Evolutionary conservation across 2,113 vertebrate species (phyloP), one percentile per base, ranked within the genome.

Genomic region (Neolamprologus hecqui): DNA sequence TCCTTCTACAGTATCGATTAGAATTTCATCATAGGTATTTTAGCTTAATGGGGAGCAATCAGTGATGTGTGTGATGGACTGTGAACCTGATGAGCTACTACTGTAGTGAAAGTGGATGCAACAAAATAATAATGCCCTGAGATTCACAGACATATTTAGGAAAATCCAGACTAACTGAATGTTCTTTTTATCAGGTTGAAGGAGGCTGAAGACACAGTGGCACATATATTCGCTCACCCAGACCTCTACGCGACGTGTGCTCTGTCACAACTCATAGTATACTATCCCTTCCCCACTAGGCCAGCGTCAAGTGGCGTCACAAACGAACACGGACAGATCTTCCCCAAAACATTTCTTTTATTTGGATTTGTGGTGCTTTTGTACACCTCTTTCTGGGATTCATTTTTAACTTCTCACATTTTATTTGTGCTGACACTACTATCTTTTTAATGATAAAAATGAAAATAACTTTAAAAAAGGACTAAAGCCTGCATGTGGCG

Each of bases 81-180:
- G 5, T 45, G 68, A 73, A 26, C 7, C 0, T 45, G 65, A 73
- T 6, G 8, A 45, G 0, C 0, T 73, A 15, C 37, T 45, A 10
- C 2, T 28, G 7, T 58, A 58, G 57, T 60, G 57, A 31, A 31
- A 60, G 57, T 60, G 57, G 15, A 63, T 63, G 58, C 12, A 63
- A 33, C 28, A 1, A 19, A 63, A 33, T 31, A 63, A 33, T 0
- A 1, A 33, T 63, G 3, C 15, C 28, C 5, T 2, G 3, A 63
- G 28, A 63, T 63, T 33, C 58, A 63, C 28, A 33, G 9, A 33
- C 28, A 33, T 17, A 60, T 33, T 60, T 60, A 1, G 14, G 14
- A 63, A 63, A 33, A 33, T 9, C 23, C 8, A 28, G 60, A 65
- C 15, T 63, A 3, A 7, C 26, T 83, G 51, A 33, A 51, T 26